Evolutionary conservation across 2,888 invertebrate species (phyloP).

Genomic region (Ophioninae sp.): DNA sequence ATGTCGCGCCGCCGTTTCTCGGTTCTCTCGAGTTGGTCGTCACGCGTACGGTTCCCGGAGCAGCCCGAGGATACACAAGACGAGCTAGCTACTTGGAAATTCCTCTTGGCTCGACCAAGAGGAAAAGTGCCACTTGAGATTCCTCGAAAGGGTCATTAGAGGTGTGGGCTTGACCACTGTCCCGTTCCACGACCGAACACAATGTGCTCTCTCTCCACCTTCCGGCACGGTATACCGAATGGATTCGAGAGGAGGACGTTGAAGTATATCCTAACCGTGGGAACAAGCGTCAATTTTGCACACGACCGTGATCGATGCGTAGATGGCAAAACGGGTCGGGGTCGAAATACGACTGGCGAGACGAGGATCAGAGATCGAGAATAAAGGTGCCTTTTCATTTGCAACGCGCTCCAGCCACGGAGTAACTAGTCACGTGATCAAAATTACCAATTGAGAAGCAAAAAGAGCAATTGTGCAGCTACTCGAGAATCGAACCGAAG

Average conservation of each 20-base stretch:
- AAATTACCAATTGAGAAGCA: too few species aligned
- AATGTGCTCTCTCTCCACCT: too few species aligned
- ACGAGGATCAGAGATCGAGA: background rate
- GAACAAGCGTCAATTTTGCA: conserved; percentile 22
- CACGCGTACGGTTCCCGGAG: conserved; percentile 1
- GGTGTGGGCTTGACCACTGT: background rate
- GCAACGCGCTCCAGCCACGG: too few species aligned
- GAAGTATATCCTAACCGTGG: conserved; percentile 4
- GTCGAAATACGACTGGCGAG: conserved; percentile 21
- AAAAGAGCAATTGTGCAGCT: too few species aligned
- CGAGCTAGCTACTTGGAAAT: conserved; percentile 48
- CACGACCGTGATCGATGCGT: conserved; percentile 21
- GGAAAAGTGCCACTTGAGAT: conserved; percentile 59
- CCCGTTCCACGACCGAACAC: background rate
- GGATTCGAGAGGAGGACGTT: background rate
- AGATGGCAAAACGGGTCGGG: conserved; percentile 55
- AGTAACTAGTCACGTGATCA: too few species aligned
- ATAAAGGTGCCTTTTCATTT: conserved; percentile 5
- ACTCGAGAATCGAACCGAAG: too few species aligned
- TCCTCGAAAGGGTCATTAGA: conserved; percentile 46
- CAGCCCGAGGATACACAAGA: background rate
- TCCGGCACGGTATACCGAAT: too few species aligned
- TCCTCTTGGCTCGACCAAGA: conserved; percentile 33
- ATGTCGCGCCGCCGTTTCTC: background rate
- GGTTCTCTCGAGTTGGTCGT: conserved; percentile 9